A percentile compares a stretch with the other conserved stretches of the same genome.
These are phyloP conservation scores for Lindbergichthys nudifrons DNA, from an alignment of 2,797 vertebrate genomes.

Conservation along the genomic window DNA sequence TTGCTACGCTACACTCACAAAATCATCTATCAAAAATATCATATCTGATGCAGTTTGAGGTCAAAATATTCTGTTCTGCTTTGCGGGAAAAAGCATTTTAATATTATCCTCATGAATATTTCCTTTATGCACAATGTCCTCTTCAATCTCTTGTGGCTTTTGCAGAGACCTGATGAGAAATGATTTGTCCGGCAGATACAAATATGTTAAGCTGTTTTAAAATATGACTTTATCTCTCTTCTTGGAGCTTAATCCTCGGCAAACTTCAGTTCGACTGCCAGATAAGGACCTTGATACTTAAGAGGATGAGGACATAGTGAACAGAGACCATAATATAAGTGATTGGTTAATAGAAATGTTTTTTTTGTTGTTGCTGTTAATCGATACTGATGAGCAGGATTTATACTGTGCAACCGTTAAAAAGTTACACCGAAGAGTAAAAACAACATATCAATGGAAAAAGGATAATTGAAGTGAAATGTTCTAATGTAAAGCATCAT, in stretches of 20 bases:
- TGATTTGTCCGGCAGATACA: conserved; percentile 14
- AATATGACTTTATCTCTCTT: neutral
- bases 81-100: conserved; percentile 38
- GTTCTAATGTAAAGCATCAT: neutral
- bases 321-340: neutral
- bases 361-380: neutral
- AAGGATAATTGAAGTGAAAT: neutral
- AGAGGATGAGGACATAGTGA: neutral
- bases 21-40: conserved; percentile 46
- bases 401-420: neutral
- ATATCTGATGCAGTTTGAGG: conserved; percentile 12
- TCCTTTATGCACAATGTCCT: conserved; percentile 30
- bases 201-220: neutral
- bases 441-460: neutral
- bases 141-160: conserved; percentile 24
- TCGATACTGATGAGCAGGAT: neutral
- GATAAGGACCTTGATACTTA: neutral
- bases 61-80: conserved; percentile 36
- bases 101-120: conserved; percentile 44
- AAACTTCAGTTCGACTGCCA: neutral
- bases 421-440: neutral
- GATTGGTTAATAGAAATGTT: neutral
- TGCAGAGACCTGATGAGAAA: conserved; percentile 5
- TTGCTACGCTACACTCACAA: conserved; percentile 25
- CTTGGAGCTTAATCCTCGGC: neutral